Evolutionary conservation across 1,140 invertebrate genomes (phyloP).

Genomic region (Helicoverpa zea): DNA sequence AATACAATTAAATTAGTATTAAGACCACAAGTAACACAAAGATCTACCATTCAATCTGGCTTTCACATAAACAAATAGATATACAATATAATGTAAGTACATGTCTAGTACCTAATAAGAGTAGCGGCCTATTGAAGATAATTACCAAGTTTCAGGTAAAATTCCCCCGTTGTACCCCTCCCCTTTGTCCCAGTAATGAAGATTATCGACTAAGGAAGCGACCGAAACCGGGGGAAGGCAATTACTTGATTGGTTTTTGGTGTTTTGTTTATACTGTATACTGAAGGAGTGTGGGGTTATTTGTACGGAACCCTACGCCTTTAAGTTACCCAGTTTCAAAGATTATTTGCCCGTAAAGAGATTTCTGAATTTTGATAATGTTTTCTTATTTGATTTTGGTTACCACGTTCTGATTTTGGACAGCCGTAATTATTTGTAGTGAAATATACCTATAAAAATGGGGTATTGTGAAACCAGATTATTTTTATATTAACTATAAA

Average conservation of each 20-base stretch:
- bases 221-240: slow-evolving; percentile 56
- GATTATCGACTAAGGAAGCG: slow-evolving; percentile 68
- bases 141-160: slow-evolving; percentile 2
- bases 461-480: neutral
- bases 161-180: slow-evolving; percentile 28
- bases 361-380: slow-evolving; percentile 49
- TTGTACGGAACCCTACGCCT: slow-evolving; percentile 39
- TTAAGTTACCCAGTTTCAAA: slow-evolving; percentile 28
- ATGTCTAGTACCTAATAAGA: neutral
- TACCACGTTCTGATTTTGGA: slow-evolving; percentile 12
- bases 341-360: slow-evolving; percentile 52
- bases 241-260: slow-evolving; percentile 69
- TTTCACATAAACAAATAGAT: too few species aligned
- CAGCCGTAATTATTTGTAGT: neutral
- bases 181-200: slow-evolving; percentile 61
- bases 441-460: too few species aligned
- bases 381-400: slow-evolving; percentile 21
- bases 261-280: slow-evolving; percentile 49
- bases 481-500: neutral
- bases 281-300: slow-evolving; percentile 20
- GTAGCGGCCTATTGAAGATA: neutral
- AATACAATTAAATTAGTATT: too few species aligned
- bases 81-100: too few species aligned
- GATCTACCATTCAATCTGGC: too few species aligned
- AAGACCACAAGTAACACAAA: too few species aligned